These are phyloP conservation scores for Ectropis grisescens DNA, from an alignment of 1,140 invertebrate species.

Conservation along the genomic window DNA sequence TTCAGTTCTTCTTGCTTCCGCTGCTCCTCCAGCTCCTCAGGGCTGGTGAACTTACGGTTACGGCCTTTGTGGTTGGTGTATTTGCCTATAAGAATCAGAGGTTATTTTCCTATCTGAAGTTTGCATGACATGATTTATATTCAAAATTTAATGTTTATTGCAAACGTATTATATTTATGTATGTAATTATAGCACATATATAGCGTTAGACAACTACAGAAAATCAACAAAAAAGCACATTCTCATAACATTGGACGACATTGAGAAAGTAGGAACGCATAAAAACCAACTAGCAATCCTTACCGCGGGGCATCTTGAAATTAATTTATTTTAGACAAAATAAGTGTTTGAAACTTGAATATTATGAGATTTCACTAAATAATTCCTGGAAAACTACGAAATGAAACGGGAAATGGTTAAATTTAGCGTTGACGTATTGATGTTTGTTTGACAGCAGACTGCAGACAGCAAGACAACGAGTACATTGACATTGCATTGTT, in stretches of 20 bases:
- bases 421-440: constrained; percentile 56
- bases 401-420: constrained; percentile 28
- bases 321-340: constrained; percentile 7
- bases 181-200: too few species aligned
- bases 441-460: too few species aligned
- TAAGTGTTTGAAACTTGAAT: constrained; percentile 3
- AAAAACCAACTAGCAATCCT: constrained; percentile 18
- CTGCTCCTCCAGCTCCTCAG: constrained; percentile 91
- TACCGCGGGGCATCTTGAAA: constrained; percentile 53
- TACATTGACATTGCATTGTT: too few species aligned
- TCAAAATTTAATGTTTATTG: too few species aligned
- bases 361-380: too few species aligned
- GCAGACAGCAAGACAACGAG: too few species aligned
- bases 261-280: constrained; percentile 26
- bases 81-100: constrained; percentile 75
- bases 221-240: too few species aligned
- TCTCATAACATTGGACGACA: constrained; percentile 53
- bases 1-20: constrained; percentile 77
- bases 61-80: constrained; percentile 93
- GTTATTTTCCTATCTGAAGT: too few species aligned
- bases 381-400: constrained; percentile 12
- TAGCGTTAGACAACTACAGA: too few species aligned
- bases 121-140: too few species aligned
- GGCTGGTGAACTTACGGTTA: constrained; percentile 92
- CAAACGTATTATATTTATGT: too few species aligned